Percentiles rank a stretch among this genome's conserved stretches.
phyloP scores from a whole-genome alignment of 2,888 invertebrate genomes.

The Pammene fasciana region DNA sequence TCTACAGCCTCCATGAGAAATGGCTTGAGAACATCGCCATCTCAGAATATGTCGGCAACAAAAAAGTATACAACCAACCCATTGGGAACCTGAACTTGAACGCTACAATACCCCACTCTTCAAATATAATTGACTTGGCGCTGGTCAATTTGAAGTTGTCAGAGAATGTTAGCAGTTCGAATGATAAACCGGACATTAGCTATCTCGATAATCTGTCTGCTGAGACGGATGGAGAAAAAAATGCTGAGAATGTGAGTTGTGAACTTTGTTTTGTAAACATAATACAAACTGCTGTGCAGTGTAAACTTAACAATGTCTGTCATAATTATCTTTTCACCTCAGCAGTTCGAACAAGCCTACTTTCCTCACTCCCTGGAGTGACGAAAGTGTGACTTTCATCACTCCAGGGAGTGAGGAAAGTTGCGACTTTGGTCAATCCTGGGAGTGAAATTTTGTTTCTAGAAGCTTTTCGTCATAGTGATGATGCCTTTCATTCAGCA shows the following conservation, averaged over 20 bases:
- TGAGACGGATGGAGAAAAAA: constrained; percentile 82
- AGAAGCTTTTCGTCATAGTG: too few relatives aligned
- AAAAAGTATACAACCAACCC: constrained; percentile 66
- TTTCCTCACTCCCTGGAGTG: too few relatives aligned
- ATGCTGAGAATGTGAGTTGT: constrained; percentile 83
- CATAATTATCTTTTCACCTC: too few relatives aligned
- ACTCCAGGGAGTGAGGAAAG: too few relatives aligned
- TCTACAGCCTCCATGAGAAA: constrained; percentile 77
- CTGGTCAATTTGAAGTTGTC: constrained; percentile 85
- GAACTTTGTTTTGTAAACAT: neutral
- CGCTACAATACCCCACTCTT: constrained; percentile 76
- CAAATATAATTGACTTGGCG: constrained; percentile 86
- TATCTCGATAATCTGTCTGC: constrained; percentile 65
- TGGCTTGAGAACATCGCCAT: constrained; percentile 76
- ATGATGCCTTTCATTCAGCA: too few relatives aligned
- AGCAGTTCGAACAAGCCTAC: too few relatives aligned
- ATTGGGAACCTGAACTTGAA: constrained; percentile 81
- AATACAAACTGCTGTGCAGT: too few relatives aligned
- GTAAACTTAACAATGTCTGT: too few relatives aligned
- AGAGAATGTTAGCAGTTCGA: constrained; percentile 81
- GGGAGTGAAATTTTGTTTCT: too few relatives aligned
- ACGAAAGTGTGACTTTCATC: too few relatives aligned
- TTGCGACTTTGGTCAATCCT: too few relatives aligned
- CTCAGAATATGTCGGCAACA: constrained; percentile 69
- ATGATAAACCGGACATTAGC: constrained; percentile 74